phyloP scores from a whole-genome alignment of 2,888 invertebrate species.

The Chaitophorus viminalis region DNA sequence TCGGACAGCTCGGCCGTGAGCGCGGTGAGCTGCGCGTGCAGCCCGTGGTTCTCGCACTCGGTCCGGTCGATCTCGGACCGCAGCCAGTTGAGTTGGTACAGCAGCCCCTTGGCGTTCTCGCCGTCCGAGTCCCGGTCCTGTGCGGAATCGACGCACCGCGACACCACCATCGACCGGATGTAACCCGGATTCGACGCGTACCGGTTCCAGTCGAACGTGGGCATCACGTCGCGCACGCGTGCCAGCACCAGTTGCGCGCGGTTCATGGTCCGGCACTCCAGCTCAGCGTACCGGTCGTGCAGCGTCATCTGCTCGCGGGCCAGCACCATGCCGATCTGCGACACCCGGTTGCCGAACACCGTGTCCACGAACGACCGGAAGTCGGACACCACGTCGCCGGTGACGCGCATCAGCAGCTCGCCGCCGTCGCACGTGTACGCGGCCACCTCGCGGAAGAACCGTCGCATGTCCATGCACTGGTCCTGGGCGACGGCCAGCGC shows the following conservation, averaged over 20 bases:
- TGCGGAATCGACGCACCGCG: background rate
- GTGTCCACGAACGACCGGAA: constrained; percentile 38
- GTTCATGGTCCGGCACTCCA: constrained; percentile 19
- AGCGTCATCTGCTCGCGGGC: constrained; percentile 28
- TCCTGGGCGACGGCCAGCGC: background rate
- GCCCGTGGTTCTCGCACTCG: constrained; percentile 18
- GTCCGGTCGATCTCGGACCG: constrained; percentile 54
- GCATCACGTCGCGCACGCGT: constrained; percentile 7
- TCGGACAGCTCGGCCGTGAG: constrained; percentile 18
- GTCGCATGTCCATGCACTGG: background rate
- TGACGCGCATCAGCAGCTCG: constrained; percentile 3
- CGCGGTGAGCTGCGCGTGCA: constrained; percentile 1
- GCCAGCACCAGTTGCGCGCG: constrained; percentile 22
- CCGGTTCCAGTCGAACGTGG: constrained; percentile 37
- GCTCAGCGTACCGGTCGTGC: constrained; percentile 17
- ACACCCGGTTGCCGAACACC: constrained; percentile 33
- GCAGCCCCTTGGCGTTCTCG: constrained; percentile 29
- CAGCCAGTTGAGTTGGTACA: constrained; percentile 56
- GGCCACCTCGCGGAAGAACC: constrained; percentile 32
- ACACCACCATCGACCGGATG: background rate
- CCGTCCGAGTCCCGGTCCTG: background rate
- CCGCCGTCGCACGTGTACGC: constrained; percentile 38
- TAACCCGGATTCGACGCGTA: background rate
- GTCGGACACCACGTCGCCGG: constrained; percentile 13
- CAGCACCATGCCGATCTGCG: constrained; percentile 41